Conservation (phyloP, 1,140 invertebrate species). For the Psilanteris sp. region DNA sequence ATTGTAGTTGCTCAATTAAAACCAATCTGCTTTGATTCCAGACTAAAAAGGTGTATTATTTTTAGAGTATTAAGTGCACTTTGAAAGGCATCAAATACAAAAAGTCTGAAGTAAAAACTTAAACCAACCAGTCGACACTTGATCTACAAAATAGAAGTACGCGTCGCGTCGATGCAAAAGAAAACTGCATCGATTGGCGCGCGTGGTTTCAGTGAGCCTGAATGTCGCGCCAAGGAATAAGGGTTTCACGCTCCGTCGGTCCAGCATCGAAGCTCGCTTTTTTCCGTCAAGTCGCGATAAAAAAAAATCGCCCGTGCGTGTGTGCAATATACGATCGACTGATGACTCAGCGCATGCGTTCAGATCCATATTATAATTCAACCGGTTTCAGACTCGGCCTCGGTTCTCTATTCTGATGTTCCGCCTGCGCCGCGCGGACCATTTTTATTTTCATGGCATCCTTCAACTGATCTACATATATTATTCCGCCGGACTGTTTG, state of each 20-base stretch:
- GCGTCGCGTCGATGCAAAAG: neutral
- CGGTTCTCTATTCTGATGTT: slow-evolving; percentile 41
- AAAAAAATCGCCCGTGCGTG: slow-evolving; percentile 35
- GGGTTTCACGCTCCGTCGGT: slow-evolving; percentile 61
- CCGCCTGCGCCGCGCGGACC: slow-evolving; percentile 21
- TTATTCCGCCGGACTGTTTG: slow-evolving; percentile 41
- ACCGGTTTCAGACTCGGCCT: slow-evolving; percentile 62
- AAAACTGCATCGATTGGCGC: slow-evolving; percentile 13
- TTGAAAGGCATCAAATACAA: too few species aligned
- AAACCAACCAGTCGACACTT: neutral
- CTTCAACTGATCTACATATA: slow-evolving; percentile 50
- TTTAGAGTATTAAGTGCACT: too few species aligned
- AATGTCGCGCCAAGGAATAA: slow-evolving; percentile 47
- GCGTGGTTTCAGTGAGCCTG: slow-evolving; percentile 17
- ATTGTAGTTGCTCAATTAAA: too few species aligned
- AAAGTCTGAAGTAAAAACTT: too few species aligned
- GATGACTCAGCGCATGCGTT: slow-evolving; percentile 63
- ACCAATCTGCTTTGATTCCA: too few species aligned
- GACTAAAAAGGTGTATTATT: too few species aligned
- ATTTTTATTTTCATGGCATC: slow-evolving; percentile 35
- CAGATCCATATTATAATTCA: slow-evolving; percentile 65
- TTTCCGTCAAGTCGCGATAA: slow-evolving; percentile 32
- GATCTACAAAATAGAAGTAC: neutral
- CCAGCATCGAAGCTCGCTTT: slow-evolving; percentile 25
- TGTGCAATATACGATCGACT: slow-evolving; percentile 60